Evolutionary conservation across 2,888 invertebrate genomes (phyloP).

Genomic region (Ochlodes sylvanus): DNA sequence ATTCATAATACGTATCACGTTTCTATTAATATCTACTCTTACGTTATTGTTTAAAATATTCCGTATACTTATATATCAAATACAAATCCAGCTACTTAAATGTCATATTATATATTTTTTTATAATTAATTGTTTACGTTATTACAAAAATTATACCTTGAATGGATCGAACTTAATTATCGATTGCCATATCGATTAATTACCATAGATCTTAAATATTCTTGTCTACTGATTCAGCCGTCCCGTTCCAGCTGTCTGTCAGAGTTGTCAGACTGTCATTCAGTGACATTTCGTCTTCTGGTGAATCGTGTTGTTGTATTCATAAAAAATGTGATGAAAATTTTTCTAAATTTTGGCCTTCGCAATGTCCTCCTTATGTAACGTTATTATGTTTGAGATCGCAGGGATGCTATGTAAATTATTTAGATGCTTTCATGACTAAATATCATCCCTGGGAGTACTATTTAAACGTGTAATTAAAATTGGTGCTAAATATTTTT

Average conservation of each 20-base stretch:
- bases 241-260: slow-evolving; percentile 62
- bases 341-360: slow-evolving; percentile 35
- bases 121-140: too few relatives aligned
- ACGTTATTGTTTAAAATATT: too few relatives aligned
- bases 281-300: slow-evolving; percentile 74
- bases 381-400: slow-evolving; percentile 10
- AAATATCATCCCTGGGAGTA: slow-evolving; percentile 6
- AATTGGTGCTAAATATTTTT: slow-evolving; percentile 42
- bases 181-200: slow-evolving; percentile 69
- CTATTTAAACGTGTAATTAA: slow-evolving; percentile 13
- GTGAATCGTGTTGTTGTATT: slow-evolving; percentile 54
- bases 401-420: slow-evolving; percentile 29
- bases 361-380: slow-evolving; percentile 46
- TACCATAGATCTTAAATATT: slow-evolving; percentile 66
- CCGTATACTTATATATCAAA: too few relatives aligned
- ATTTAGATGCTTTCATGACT: background rate
- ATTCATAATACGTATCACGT: too few relatives aligned
- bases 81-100: too few relatives aligned
- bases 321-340: slow-evolving; percentile 39
- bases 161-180: slow-evolving; percentile 42
- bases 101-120: too few relatives aligned
- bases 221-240: slow-evolving; percentile 77
- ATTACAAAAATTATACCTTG: too few relatives aligned
- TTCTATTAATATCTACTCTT: too few relatives aligned
- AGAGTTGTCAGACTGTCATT: slow-evolving; percentile 61